Percentiles rank a stretch among this genome's conserved stretches.
These are phyloP conservation scores for Leptobrachium leishanense DNA, from an alignment of 2,113 vertebrate species.

Conservation along the genomic window DNA sequence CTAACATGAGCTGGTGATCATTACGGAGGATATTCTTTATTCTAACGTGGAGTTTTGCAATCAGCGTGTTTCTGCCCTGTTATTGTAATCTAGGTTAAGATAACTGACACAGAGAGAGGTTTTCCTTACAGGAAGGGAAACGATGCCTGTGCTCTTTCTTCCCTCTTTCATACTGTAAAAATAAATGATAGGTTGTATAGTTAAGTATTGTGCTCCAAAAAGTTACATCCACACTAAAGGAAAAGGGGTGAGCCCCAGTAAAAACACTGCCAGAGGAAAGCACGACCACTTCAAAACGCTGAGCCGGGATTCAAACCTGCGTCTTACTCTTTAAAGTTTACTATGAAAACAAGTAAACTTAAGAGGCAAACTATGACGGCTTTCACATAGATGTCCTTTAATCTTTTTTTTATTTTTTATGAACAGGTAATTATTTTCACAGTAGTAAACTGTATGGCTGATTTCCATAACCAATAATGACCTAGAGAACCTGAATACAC, in stretches of 20 bases:
- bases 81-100: slow-evolving; percentile 41
- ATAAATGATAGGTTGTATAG: slow-evolving; percentile 44
- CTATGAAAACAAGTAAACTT: slow-evolving; percentile 47
- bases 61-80: slow-evolving; percentile 15
- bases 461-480: slow-evolving; percentile 36
- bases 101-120: slow-evolving; percentile 28
- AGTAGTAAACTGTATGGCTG: slow-evolving; percentile 27
- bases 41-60: not conserved
- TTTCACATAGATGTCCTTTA: slow-evolving; percentile 51
- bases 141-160: slow-evolving; percentile 36
- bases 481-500: no score
- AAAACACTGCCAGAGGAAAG: slow-evolving; percentile 52
- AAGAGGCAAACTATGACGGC: slow-evolving; percentile 43
- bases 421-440: slow-evolving; percentile 52
- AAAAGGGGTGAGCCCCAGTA: slow-evolving; percentile 46
- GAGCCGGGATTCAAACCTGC: slow-evolving; percentile 46
- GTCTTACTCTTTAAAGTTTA: slow-evolving; percentile 41
- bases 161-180: slow-evolving; percentile 31
- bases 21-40: no score
- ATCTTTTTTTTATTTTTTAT: slow-evolving; percentile 39
- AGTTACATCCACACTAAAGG: slow-evolving; percentile 46
- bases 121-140: slow-evolving; percentile 46
- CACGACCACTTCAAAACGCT: slow-evolving; percentile 28
- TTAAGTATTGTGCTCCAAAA: slow-evolving; percentile 44
- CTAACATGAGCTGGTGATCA: no score